Conservation (phyloP, 2,888 invertebrate species). For the Nineta flava region DNA sequence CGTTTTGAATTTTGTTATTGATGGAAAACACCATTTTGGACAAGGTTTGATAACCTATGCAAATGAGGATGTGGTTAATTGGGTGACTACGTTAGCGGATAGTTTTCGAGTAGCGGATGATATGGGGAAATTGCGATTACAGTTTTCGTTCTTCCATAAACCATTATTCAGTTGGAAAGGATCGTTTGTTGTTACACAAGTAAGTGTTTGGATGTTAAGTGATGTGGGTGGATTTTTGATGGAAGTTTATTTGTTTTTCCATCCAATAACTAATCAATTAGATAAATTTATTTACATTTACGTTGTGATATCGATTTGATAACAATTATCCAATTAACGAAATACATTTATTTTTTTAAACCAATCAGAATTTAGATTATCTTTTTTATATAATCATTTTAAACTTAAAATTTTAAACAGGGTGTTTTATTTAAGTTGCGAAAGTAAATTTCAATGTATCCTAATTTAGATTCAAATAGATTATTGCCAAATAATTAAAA, state of each 20-base stretch:
- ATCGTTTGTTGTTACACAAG: constrained; percentile 93
- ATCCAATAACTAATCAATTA: neutral
- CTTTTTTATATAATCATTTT: too few species aligned
- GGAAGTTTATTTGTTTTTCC: too few species aligned
- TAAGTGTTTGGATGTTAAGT: constrained; percentile 24
- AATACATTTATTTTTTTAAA: too few species aligned
- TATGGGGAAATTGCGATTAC: constrained; percentile 89
- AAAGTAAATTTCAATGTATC: too few species aligned
- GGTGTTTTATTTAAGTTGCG: too few species aligned
- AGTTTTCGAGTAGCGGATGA: constrained; percentile 93
- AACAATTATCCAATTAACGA: neutral
- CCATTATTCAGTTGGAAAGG: constrained; percentile 97
- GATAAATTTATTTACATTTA: neutral
- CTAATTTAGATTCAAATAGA: too few species aligned
- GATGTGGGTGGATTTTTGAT: neutral
- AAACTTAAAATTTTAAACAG: too few species aligned
- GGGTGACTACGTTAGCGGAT: constrained; percentile 91
- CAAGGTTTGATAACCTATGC: constrained; percentile 94
- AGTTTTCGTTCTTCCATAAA: constrained; percentile 85
- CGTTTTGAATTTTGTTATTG: constrained; percentile 83
- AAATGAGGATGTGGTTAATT: constrained; percentile 90
- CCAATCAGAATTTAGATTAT: too few species aligned
- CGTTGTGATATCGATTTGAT: neutral
- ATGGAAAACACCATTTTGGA: constrained; percentile 89
- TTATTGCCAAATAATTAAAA: too few species aligned